Percentiles rank a stretch among this genome's conserved stretches.
phyloP scores from a whole-genome alignment of 1,140 invertebrate species.

The Zaprionus taronus region DNA sequence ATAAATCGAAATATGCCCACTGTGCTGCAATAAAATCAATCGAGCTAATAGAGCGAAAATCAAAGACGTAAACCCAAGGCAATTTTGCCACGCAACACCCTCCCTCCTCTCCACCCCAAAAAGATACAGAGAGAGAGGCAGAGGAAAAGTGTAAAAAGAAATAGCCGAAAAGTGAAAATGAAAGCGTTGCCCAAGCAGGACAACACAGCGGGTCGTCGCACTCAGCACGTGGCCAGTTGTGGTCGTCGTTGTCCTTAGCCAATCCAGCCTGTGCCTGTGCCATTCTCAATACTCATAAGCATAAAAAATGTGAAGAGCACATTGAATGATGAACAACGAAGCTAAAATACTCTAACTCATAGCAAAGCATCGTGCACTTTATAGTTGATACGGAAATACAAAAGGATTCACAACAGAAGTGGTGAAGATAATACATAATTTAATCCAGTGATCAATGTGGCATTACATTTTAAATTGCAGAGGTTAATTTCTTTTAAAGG shows the following conservation, averaged over 20 bases:
- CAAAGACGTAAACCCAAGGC: conserved; percentile 40
- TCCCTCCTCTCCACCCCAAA: background rate
- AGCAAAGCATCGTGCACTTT: too few species aligned
- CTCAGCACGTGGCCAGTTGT: conserved; percentile 37
- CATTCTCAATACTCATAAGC: background rate
- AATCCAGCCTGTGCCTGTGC: background rate
- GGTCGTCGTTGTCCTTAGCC: background rate
- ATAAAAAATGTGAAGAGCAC: background rate
- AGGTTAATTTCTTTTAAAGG: too few species aligned
- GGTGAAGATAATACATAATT: too few species aligned
- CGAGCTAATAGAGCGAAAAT: conserved; percentile 77
- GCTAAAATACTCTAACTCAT: background rate
- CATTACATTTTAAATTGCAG: too few species aligned
- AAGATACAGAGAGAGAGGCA: background rate
- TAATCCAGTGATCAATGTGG: too few species aligned
- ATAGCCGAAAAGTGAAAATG: background rate
- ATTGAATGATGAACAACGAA: background rate
- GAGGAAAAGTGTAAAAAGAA: background rate
- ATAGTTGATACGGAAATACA: too few species aligned
- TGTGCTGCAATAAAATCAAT: conserved; percentile 74
- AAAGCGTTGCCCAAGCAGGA: background rate
- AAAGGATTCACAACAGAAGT: too few species aligned
- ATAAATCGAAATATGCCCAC: conserved; percentile 34
- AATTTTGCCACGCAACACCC: conserved; percentile 31
- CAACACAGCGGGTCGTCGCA: conserved; percentile 44